Conservation (phyloP, 1,140 invertebrate species). For the Portunus trituberculatus region DNA sequence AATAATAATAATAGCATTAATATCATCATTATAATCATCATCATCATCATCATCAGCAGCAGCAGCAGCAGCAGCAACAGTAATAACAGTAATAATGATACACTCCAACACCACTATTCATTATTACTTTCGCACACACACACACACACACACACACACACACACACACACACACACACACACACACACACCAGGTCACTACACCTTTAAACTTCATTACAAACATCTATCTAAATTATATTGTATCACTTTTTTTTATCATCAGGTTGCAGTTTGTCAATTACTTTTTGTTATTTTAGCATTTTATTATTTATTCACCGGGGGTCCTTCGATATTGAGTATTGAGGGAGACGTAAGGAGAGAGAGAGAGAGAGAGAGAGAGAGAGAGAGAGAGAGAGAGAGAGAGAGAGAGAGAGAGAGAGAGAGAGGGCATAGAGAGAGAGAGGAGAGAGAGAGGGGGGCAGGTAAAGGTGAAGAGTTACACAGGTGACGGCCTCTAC, state of each 20-base stretch:
- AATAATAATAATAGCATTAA: background rate
- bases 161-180: background rate
- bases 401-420: background rate
- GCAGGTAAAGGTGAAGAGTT: too few species aligned
- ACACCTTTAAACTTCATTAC: constrained; percentile 13
- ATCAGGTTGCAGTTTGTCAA: background rate
- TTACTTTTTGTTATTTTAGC: background rate
- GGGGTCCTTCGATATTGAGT: background rate
- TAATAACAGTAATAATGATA: too few species aligned
- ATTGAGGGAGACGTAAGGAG: background rate
- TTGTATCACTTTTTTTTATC: background rate
- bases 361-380: background rate
- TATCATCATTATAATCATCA: too few species aligned
- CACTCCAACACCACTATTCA: background rate
- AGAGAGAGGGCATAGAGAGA: background rate
- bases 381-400: background rate
- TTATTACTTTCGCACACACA: background rate
- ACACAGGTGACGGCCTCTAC: background rate
- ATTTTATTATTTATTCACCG: background rate
- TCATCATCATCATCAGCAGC: too few species aligned
- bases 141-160: background rate
- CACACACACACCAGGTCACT: background rate
- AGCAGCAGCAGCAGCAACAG: too few species aligned
- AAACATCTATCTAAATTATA: background rate
- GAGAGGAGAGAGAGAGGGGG: background rate